Evolutionary conservation across 2,888 invertebrate genomes (phyloP), one percentile per base, ranked within the genome.

Genomic region (Rotaria sp.): DNA sequence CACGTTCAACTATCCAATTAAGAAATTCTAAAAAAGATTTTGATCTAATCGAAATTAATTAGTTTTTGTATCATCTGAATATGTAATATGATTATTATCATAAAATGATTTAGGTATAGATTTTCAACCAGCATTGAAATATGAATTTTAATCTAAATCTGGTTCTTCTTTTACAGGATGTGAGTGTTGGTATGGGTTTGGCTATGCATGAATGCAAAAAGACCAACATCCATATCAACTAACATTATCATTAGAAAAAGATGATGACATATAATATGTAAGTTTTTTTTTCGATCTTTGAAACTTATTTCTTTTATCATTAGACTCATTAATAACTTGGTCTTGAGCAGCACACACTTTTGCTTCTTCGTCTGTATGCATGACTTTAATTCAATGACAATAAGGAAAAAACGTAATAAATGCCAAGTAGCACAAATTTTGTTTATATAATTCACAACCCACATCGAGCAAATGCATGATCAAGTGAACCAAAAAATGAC

Each of bases 341-440:
- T 91, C 95, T 91, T 96, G 96, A 89, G 94, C 96, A 55, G 99
- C 99, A 90, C 98, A 95, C 0, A 94, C 94, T 92, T 97, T 97
- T 26, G 96, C 98, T 91, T 99, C 96, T 0, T 94, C 95, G 92
- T 97, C 97, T 18, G 97, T 96, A 92, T 97, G 96, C 87, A 94
- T 93, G 26, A 95, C 95, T 87, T 94, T 94, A 85, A 98, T 93
- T 90, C 99, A 93, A 91, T 98, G 94, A 90, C 98, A 95, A 92
- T 95, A 99, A 85, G 95, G 94, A 89, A 99, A 93, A 92, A 94
- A 97, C 90, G 93, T 93, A 99, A 92, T 87, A 96, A 96, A 92
- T 99, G 99, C 90, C 99, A 99, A 3, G 99, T 98, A 85, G 97
- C 95, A 92, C 99, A 99, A 84, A 99, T n/a, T 98, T 92, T 98